A percentile compares a stretch with the other conserved stretches of the same genome.
These are phyloP conservation scores for Esox masquinongy DNA, from an alignment of 2,797 vertebrate genomes.

Conservation along the genomic window DNA sequence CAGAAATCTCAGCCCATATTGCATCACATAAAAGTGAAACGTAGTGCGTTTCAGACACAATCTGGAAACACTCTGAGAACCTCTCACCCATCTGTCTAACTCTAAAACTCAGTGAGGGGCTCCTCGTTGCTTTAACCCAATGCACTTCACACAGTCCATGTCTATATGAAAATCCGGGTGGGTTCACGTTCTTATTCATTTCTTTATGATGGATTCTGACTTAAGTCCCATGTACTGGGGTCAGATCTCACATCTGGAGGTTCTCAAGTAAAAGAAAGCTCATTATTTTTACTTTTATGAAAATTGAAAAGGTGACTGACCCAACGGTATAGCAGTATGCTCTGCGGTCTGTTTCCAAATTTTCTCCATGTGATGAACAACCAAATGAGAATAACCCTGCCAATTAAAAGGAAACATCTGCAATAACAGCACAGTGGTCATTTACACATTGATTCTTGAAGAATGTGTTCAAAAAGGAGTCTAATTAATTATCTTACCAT, in stretches of 20 bases:
- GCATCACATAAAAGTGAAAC: slow-evolving; percentile 3
- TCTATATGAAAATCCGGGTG: slow-evolving; percentile 30
- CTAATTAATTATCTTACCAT: no score
- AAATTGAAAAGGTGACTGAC: slow-evolving; percentile 40
- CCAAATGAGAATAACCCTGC: slow-evolving; percentile 34
- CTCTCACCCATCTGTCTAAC: slow-evolving; percentile 52
- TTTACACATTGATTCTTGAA: no score
- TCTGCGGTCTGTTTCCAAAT: slow-evolving; percentile 38
- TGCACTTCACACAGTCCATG: not conserved
- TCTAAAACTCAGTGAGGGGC: slow-evolving; percentile 19
- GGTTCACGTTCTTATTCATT: slow-evolving; percentile 50
- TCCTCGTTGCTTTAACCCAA: slow-evolving; percentile 9
- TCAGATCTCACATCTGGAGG: slow-evolving; percentile 61
- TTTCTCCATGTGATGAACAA: slow-evolving; percentile 44
- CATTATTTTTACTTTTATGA: slow-evolving; percentile 42
- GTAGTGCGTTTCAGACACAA: slow-evolving; percentile 24
- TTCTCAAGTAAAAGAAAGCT: slow-evolving; percentile 46
- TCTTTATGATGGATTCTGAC: slow-evolving; percentile 51
- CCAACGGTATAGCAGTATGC: slow-evolving; percentile 21
- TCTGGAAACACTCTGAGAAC: slow-evolving; percentile 46
- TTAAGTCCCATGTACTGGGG: slow-evolving; percentile 40
- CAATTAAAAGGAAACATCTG: not conserved
- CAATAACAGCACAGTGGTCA: no score
- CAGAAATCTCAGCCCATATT: not conserved
- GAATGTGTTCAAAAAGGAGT: no score